Base-by-base conservation (phyloP, 2,113 vertebrate species). In the Ageneiosus marmoratus region DNA sequence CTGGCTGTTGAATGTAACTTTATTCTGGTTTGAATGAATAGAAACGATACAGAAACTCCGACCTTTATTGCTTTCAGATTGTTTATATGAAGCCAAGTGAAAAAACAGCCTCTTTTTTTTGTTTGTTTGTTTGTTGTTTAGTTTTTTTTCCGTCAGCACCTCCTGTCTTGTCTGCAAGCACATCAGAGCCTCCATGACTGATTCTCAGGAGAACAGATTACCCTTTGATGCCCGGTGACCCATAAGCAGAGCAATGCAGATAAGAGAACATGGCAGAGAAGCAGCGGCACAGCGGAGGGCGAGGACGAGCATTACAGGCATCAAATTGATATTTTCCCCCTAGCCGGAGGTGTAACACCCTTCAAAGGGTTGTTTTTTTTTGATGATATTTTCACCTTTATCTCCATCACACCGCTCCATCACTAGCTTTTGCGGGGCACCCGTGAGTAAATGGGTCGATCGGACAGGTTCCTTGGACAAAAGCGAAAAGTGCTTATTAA, bases 351-450 rank as follows among this genome's bases (percentile, higher is more conserved):
- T 79, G 46, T 69, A 85, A 76, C 63, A 79, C 75, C 20, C 53
- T 74, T 88, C 81, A 67, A 85, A 88, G 84, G 70, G 81, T 79
- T 72, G 81, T 85, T 85, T 85, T 73, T 85, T 85, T 85, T 73
- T 85, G 81, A 88, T 85, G 80, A 69, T 84, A 32, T 48, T 74
- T 69, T 81, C 53, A 85, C 83, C 78, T 88, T 88, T 83, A 87
- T 88, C 85, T 84, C 60, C 60, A 78, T 37, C 67, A 67, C 46
- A 27, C 65, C 48, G 44, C 79, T 81, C 74, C 69, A 50, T 85
- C 81, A 50, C 77, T 51, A 56, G 46, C 75, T 84, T 87, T 81
- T 74, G 83, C 79, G 75, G n/a, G 16, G 51, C 80, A 69, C 37
- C 67, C 44, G 79, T 79, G 75, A 58, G 74, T 77, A 79, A 84